phyloP scores from a whole-genome alignment of 1,140 invertebrate genomes.

The Calephelis nemesis region DNA sequence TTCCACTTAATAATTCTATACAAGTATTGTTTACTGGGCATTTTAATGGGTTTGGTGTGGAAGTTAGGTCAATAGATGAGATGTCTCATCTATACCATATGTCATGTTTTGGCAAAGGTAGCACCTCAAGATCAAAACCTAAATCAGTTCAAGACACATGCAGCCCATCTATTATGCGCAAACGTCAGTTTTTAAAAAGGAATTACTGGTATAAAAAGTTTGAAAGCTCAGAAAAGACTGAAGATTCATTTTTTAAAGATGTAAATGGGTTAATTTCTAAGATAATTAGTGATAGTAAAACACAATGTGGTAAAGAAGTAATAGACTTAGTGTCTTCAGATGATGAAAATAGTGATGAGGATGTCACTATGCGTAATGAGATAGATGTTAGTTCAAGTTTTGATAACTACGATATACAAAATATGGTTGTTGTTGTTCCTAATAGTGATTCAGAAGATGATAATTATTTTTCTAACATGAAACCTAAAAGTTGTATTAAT shows the following conservation, averaged over 20 bases:
- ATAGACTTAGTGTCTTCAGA: conserved; percentile 66
- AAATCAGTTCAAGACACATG: conserved; percentile 61
- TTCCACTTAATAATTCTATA: conserved; percentile 61
- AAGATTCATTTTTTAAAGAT: conserved; percentile 57
- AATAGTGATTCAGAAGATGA: conserved; percentile 84
- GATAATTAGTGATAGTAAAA: conserved; percentile 52
- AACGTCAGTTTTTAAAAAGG: conserved; percentile 80
- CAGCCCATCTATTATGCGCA: conserved; percentile 74
- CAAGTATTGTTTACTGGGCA: conserved; percentile 80
- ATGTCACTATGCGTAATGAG: conserved; percentile 27
- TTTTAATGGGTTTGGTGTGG: conserved; percentile 83
- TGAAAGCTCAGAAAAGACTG: conserved; percentile 46
- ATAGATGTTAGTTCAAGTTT: conserved; percentile 19
- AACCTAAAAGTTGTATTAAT: conserved; percentile 80
- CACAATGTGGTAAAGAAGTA: conserved; percentile 45
- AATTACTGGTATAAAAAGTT: conserved; percentile 80
- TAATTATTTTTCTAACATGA: conserved; percentile 82
- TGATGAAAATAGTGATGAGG: conserved; percentile 45
- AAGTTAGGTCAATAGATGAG: conserved; percentile 80
- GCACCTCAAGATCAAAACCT: conserved; percentile 81
- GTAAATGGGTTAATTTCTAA: conserved; percentile 48
- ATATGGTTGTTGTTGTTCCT: conserved; percentile 80
- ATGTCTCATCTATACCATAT: conserved; percentile 83
- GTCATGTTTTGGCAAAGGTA: conserved; percentile 88
- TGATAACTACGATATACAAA: conserved; percentile 48